Evolutionary conservation across 1,140 invertebrate genomes (phyloP).

Genomic region (Sycophaga agraensis): DNA sequence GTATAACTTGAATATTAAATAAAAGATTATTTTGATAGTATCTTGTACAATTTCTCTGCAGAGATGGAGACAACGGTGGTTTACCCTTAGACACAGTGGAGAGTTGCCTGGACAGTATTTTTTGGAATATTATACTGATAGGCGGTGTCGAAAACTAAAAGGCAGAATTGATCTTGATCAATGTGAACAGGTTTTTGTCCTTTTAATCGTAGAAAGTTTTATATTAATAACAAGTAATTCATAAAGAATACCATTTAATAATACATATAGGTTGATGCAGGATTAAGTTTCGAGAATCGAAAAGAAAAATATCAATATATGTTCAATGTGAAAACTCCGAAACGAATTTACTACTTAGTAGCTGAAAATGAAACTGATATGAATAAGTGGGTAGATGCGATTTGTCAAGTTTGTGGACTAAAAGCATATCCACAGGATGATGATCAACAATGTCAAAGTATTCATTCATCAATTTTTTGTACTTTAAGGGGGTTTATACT

Average conservation of each 20-base stretch:
- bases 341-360: constrained; percentile 87
- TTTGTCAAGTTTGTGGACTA: constrained; percentile 89
- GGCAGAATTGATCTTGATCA: constrained; percentile 92
- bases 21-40: too few relatives aligned
- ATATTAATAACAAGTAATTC: neutral
- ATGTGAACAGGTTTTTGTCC: constrained; percentile 80
- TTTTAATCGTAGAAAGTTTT: neutral
- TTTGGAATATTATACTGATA: constrained; percentile 90
- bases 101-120: constrained; percentile 91
- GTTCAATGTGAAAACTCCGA: constrained; percentile 87
- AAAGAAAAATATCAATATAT: constrained; percentile 83
- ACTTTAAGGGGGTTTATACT: too few relatives aligned
- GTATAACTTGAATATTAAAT: neutral
- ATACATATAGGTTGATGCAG: constrained; percentile 72
- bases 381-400: constrained; percentile 92
- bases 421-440: constrained; percentile 77
- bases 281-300: constrained; percentile 77
- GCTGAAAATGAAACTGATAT: constrained; percentile 89
- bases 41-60: too few relatives aligned
- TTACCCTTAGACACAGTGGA: constrained; percentile 84
- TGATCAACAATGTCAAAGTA: constrained; percentile 57
- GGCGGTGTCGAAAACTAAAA: constrained; percentile 81
- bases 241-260: neutral
- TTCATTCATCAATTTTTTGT: constrained; percentile 20
- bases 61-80: constrained; percentile 94